Percentiles rank a stretch among this genome's conserved stretches.
Conservation (phyloP, 2,797 vertebrate species). For the Microcaecilia unicolor region DNA sequence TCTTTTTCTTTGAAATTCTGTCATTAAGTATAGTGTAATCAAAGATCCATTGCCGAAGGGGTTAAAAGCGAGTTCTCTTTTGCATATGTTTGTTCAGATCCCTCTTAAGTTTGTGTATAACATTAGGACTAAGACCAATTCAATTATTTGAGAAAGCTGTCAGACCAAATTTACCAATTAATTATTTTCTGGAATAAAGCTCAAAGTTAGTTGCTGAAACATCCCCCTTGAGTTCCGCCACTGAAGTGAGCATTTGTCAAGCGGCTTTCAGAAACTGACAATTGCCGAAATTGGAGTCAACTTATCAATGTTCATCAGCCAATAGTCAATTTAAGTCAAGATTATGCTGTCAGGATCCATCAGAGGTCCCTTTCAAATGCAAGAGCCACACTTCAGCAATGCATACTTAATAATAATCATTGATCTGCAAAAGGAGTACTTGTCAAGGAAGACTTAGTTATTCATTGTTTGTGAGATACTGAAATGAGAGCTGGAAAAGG, state of each 20-base stretch:
- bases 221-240: neutral
- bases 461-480: neutral
- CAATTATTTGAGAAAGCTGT: neutral
- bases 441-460: slow-evolving; percentile 6
- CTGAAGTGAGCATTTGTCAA: slow-evolving; percentile 4
- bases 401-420: slow-evolving; percentile 12
- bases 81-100: too few species aligned
- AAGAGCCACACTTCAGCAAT: slow-evolving; percentile 6
- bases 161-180: neutral
- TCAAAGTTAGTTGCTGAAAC: neutral
- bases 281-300: slow-evolving; percentile 1
- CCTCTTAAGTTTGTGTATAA: too few species aligned
- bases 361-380: slow-evolving; percentile 6
- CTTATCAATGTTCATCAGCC: neutral
- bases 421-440: slow-evolving; percentile 20
- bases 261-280: slow-evolving; percentile 3
- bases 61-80: too few species aligned
- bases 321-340: slow-evolving; percentile 7
- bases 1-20: too few species aligned
- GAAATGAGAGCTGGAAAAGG: too few species aligned
- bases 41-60: too few species aligned
- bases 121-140: too few species aligned
- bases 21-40: too few species aligned
- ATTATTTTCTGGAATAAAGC: neutral
- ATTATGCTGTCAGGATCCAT: slow-evolving; percentile 13